Percentiles rank a stretch among this genome's conserved stretches.
These are phyloP conservation scores for Rhinophrynus dorsalis DNA, from an alignment of 2,797 vertebrate species.

Conservation along the genomic window DNA sequence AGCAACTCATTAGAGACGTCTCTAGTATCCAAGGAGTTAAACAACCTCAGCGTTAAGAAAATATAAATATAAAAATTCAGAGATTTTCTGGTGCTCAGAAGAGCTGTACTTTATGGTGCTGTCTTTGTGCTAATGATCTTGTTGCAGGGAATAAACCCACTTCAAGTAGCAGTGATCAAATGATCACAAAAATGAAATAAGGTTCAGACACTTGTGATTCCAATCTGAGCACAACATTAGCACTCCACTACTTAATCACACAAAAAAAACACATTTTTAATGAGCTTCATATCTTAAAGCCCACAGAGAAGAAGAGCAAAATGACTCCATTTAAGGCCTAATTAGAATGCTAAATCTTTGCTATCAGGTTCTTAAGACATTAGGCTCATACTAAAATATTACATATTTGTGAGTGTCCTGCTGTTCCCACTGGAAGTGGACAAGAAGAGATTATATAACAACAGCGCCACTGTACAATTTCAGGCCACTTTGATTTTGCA, in stretches of 20 bases:
- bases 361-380: constrained; percentile 56
- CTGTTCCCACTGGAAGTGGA: not conserved
- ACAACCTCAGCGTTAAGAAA: too few relatives aligned
- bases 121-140: not conserved
- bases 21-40: too few relatives aligned
- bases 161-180: not conserved
- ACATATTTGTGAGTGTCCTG: not conserved
- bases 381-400: constrained; percentile 38
- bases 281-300: constrained; percentile 46
- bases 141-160: not conserved
- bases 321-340: constrained; percentile 50
- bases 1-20: too few relatives aligned
- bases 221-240: constrained; percentile 18
- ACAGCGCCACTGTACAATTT: too few relatives aligned
- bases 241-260: constrained; percentile 19
- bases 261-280: constrained; percentile 46
- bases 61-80: not conserved
- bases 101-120: not conserved
- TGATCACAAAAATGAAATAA: not conserved
- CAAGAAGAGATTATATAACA: not conserved
- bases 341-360: constrained; percentile 58
- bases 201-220: not conserved
- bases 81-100: not conserved
- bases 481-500: too few relatives aligned
- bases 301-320: constrained; percentile 27